These are phyloP conservation scores for Phyllostomus hastatus DNA, from an alignment of 2,113 vertebrate species.

Conservation along the genomic window DNA sequence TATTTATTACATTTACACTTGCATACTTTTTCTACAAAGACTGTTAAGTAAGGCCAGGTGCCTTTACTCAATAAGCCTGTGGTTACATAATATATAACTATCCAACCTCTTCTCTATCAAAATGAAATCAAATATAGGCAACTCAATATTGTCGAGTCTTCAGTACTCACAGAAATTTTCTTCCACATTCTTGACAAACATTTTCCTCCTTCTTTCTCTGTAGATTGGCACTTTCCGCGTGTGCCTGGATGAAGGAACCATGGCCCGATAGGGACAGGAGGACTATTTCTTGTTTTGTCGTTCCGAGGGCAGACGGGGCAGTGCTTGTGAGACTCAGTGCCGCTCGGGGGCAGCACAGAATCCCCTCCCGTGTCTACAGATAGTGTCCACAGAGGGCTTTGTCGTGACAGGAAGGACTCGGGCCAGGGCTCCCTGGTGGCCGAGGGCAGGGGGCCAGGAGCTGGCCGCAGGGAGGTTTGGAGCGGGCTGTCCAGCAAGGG, in stretches of 20 bases:
- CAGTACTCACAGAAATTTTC: neutral
- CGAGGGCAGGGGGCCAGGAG: no score
- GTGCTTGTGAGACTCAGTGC: neutral
- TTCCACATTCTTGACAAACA: neutral
- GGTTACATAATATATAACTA: accelerated
- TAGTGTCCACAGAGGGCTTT: neutral
- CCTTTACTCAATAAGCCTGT: neutral
- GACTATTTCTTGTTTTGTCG: neutral
- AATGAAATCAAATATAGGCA: neutral
- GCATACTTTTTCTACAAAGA: neutral
- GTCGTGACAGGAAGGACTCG: neutral
- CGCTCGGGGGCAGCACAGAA: neutral
- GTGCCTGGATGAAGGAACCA: neutral
- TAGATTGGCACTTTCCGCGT: neutral
- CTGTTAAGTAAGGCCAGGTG: neutral
- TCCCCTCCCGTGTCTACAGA: neutral
- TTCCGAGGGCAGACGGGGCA: neutral
- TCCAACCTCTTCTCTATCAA: neutral
- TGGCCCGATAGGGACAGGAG: neutral
- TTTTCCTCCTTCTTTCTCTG: neutral
- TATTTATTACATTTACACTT: neutral
- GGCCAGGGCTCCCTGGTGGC: neutral
- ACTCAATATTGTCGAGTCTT: neutral
- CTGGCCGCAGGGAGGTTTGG: neutral
- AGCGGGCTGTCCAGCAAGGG: neutral